Percentiles rank a stretch among this genome's conserved stretches.
These are phyloP conservation scores for Eupithecia centaureata DNA, from an alignment of 2,888 invertebrate genomes.

Conservation along the genomic window DNA sequence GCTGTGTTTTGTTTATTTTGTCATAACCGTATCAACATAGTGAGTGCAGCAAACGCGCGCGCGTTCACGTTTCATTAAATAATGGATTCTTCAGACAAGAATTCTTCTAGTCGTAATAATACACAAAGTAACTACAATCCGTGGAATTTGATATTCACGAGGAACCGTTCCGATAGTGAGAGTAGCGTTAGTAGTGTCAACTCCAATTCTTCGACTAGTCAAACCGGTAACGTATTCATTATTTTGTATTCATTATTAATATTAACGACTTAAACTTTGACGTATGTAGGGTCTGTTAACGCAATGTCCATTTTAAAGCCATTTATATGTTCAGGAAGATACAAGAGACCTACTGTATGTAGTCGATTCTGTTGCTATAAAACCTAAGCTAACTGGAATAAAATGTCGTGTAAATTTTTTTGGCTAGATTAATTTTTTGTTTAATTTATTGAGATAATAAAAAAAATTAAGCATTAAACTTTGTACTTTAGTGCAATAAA, in stretches of 20 bases:
- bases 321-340: not conserved
- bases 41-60: constrained; percentile 63
- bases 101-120: constrained; percentile 54
- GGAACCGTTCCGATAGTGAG: constrained; percentile 75
- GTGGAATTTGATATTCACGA: constrained; percentile 75
- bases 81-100: constrained; percentile 71
- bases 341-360: no score
- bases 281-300: not conserved
- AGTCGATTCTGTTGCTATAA: no score
- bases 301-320: not conserved
- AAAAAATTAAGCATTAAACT: no score
- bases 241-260: not conserved
- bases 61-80: constrained; percentile 41
- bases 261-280: not conserved
- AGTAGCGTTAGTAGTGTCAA: constrained; percentile 71
- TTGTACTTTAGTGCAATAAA: no score
- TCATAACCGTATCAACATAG: constrained; percentile 56
- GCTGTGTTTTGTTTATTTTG: constrained; percentile 50
- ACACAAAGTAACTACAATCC: constrained; percentile 66
- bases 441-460: no score
- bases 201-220: constrained; percentile 64
- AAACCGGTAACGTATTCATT: constrained; percentile 60
- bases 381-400: no score
- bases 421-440: no score
- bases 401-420: no score